phyloP scores from a whole-genome alignment of 2,888 invertebrate species.

The Machimus rusticus region DNA sequence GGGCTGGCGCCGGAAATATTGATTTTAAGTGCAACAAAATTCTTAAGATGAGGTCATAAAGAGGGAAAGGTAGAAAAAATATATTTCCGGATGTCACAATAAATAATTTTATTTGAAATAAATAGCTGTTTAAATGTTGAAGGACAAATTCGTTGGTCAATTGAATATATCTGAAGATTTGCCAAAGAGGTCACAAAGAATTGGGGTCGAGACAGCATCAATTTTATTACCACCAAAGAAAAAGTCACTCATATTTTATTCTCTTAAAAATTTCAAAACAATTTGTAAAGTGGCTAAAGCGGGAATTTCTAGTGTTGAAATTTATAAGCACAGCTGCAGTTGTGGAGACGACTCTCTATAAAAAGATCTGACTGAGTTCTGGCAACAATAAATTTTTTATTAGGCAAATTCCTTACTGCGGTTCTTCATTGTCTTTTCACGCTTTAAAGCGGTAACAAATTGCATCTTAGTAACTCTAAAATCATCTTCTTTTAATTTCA shows the following conservation, averaged over 20 bases:
- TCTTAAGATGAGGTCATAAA: background rate
- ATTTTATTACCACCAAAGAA: background rate
- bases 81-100: background rate
- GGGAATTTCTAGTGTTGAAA: background rate
- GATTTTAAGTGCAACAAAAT: background rate
- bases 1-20: background rate
- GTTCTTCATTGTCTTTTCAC: background rate
- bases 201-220: background rate
- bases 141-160: background rate
- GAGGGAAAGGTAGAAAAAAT: background rate
- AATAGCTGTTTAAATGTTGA: background rate
- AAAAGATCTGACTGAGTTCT: background rate
- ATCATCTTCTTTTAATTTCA: background rate
- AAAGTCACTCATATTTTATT: background rate
- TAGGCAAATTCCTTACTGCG: background rate
- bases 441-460: background rate
- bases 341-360: background rate
- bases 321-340: background rate
- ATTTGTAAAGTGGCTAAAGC: background rate
- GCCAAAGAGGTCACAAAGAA: background rate
- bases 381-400: background rate
- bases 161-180: background rate
- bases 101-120: background rate
- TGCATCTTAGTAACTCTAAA: background rate
- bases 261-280: background rate